A percentile compares a stretch with the other conserved stretches of the same genome.
Conservation (phyloP, 2,797 vertebrate species). For the Eulemur rubriventer region DNA sequence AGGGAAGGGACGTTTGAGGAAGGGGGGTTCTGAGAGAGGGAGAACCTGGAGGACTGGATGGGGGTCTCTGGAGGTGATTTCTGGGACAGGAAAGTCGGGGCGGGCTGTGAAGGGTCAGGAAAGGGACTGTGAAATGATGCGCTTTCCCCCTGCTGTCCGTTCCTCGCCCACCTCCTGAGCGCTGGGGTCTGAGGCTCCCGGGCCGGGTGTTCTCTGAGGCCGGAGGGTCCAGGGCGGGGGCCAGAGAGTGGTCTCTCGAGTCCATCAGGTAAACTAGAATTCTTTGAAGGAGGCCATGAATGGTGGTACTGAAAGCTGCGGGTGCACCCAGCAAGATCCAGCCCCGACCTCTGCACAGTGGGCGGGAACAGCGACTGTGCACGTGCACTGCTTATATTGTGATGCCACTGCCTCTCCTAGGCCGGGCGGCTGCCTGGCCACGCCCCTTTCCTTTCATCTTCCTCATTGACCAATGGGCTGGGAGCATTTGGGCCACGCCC, state of each 20-base stretch:
- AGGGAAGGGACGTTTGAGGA: not conserved
- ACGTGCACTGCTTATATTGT: not conserved
- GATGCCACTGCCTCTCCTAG: not conserved
- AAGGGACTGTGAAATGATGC: not conserved
- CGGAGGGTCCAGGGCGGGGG: conserved; percentile 34
- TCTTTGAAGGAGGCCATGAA: accelerated
- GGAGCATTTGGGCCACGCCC: not conserved
- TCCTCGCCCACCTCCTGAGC: conserved; percentile 64
- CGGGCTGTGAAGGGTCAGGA: not conserved
- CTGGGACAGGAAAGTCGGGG: not conserved
- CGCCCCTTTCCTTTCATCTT: not conserved
- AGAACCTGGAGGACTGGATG: not conserved
- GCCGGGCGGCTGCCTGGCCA: accelerated
- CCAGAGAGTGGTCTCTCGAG: accelerated
- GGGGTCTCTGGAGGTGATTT: not conserved
- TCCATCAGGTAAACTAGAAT: accelerated
- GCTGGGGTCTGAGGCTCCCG: conserved; percentile 65
- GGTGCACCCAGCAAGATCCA: not conserved
- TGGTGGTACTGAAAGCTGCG: accelerated
- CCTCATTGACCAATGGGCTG: not conserved
- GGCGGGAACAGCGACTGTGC: not conserved
- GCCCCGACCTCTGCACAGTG: not conserved
- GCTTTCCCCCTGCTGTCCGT: not conserved
- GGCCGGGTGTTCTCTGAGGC: not conserved
- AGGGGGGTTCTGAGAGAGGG: not conserved